phyloP scores from a whole-genome alignment of 2,888 invertebrate species.

The Cataglyphis livida region DNA sequence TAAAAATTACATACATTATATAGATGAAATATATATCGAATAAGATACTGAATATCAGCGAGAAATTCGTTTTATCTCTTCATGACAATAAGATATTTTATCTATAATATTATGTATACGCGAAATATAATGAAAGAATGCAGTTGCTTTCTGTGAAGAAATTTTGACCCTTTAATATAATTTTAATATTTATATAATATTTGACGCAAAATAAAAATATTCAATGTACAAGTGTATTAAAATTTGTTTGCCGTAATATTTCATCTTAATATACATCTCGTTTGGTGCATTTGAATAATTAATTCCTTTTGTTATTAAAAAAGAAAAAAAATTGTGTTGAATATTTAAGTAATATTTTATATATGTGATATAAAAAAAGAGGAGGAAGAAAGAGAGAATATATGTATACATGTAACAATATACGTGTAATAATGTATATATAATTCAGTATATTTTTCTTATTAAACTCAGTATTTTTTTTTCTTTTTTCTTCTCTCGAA shows the following conservation, averaged over 20 bases:
- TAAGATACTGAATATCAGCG: neutral
- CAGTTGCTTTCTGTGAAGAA: neutral
- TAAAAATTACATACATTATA: neutral
- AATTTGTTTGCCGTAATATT: neutral
- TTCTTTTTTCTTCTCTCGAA: no score
- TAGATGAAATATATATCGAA: neutral
- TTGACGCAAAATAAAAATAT: neutral
- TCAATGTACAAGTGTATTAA: neutral
- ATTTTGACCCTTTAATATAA: neutral
- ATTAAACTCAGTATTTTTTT: no score
- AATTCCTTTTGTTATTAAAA: no score
- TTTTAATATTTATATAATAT: neutral
- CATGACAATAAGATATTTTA: neutral
- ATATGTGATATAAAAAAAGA: no score
- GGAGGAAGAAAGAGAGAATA: no score
- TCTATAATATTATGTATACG: neutral
- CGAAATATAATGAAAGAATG: neutral
- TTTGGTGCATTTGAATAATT: neutral
- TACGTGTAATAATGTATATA: no score
- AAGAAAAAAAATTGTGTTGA: no score
- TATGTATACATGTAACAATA: no score
- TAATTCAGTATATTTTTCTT: no score
- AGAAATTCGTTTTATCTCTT: neutral
- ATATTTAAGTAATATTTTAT: no score
- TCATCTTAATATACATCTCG: neutral